Base-by-base conservation (phyloP, 2,113 vertebrate species). In the Lophius piscatorius region DNA sequence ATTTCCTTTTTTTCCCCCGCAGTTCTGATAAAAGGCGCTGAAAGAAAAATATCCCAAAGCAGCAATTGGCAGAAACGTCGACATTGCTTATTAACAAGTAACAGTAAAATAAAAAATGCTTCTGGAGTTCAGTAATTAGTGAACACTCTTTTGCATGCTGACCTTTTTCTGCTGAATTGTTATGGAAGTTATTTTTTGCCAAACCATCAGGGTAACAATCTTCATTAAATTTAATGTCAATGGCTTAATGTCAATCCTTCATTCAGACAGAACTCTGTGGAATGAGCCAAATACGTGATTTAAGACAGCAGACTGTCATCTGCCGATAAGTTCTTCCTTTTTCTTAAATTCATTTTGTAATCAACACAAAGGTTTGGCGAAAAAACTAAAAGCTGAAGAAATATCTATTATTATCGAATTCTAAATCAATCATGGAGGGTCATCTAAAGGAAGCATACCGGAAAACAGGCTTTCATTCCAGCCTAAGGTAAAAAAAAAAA, bases 131-230 rank as follows among this genome's bases (percentile, higher is more conserved):
- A 33, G 55, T 74, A 79, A 87, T 82, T 58, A 82, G 71, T 72
- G 76, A 82, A 69, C 68, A 81, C 65, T 67, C 79, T 82, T 82
- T 83, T 81, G 17, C 51, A 57, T 68, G 36, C 18, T 85, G 79
- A 84, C 83, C 81, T 84, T 84, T 81, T 68, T 51, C 62, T 57
- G 77, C 65, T 76, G 58, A 83, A 77, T 70, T 64, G 67, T 66
- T 75, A 62, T 29, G 31, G 63, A 54, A 71, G 62, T 76, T 85
- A 75, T 80, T 84, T 83, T 69, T 73, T 36, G 26, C 33, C 52
- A 33, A 55, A 34, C 45, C 73, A 69, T 62, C 75, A 70, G 61
- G 62, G 66, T 77, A 82, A 67, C 31, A 21, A 44, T 74, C 58
- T 42, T 44, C 56, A 5, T 28, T 28, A 9, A 28, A 28, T 28